These are phyloP conservation scores for Sebastes kiyomatsui DNA, from an alignment of 2,797 vertebrate species.

Conservation along the genomic window DNA sequence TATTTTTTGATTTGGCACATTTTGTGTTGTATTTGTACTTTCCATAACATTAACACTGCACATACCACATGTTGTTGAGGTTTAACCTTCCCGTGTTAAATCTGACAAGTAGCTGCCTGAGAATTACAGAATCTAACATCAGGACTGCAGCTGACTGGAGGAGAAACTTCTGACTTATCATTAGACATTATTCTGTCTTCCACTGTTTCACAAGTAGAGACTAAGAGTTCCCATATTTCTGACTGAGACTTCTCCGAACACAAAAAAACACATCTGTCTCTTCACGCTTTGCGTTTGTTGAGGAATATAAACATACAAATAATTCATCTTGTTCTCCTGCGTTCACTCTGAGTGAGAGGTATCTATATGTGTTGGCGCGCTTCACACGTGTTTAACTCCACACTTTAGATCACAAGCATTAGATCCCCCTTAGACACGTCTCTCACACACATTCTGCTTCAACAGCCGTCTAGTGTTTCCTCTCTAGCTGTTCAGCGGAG, in stretches of 20 bases:
- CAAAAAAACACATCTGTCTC: background rate
- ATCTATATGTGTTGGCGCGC: background rate
- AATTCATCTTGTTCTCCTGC: background rate
- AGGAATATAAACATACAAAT: background rate
- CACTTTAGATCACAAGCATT: background rate
- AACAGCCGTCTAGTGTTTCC: background rate
- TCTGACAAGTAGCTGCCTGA: background rate
- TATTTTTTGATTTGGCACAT: background rate
- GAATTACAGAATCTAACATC: background rate
- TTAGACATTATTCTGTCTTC: background rate
- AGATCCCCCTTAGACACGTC: background rate
- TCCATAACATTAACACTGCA: background rate
- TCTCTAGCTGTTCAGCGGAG: background rate
- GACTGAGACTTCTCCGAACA: background rate
- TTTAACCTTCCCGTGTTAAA: background rate
- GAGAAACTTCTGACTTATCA: background rate
- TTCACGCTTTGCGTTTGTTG: background rate
- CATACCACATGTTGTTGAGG: background rate
- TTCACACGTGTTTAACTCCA: background rate
- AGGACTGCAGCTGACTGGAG: background rate
- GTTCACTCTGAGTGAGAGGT: background rate
- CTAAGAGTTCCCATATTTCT: background rate
- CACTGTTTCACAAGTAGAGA: too few relatives aligned
- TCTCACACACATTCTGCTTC: constrained; percentile 1
- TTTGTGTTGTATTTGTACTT: background rate